These are phyloP conservation scores for Cetonia aurata DNA, from an alignment of 2,888 invertebrate genomes.

Conservation along the genomic window DNA sequence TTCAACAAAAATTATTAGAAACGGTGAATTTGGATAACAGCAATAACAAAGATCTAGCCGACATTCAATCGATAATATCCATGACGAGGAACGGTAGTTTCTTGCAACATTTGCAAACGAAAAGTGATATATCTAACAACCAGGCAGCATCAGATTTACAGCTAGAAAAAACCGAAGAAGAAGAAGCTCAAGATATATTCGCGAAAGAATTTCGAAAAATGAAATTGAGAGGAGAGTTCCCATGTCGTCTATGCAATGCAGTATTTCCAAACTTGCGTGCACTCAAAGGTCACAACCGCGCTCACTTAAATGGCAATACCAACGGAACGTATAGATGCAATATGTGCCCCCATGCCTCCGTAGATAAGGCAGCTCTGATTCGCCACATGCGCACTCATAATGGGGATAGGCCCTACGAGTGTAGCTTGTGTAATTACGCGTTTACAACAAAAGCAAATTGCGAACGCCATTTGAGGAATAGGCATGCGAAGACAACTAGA, in stretches of 20 bases:
- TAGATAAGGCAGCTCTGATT: slow-evolving; percentile 91
- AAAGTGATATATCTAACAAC: slow-evolving; percentile 48
- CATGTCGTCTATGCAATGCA: slow-evolving; percentile 89
- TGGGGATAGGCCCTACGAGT: slow-evolving; percentile 95
- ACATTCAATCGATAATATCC: slow-evolving; percentile 86
- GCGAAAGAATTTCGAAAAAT: slow-evolving; percentile 89
- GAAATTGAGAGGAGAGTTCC: slow-evolving; percentile 91
- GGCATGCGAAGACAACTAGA: slow-evolving; percentile 87
- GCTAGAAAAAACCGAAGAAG: slow-evolving; percentile 65
- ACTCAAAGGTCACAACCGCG: slow-evolving; percentile 90
- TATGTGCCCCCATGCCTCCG: slow-evolving; percentile 90
- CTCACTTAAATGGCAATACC: slow-evolving; percentile 83
- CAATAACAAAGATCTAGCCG: slow-evolving; percentile 82
- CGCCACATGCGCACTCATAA: slow-evolving; percentile 95
- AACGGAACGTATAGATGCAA: slow-evolving; percentile 90
- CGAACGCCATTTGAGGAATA: slow-evolving; percentile 92
- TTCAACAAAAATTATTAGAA: slow-evolving; percentile 57
- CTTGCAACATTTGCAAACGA: slow-evolving; percentile 73
- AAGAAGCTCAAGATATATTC: slow-evolving; percentile 87
- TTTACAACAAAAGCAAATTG: slow-evolving; percentile 98
- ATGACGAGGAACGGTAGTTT: slow-evolving; percentile 80
- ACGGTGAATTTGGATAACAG: slow-evolving; percentile 62
- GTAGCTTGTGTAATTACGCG: slow-evolving; percentile 94
- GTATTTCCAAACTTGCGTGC: slow-evolving; percentile 91
- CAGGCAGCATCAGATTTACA: slow-evolving; percentile 50